A percentile compares a stretch with the other conserved stretches of the same genome.
phyloP scores from a whole-genome alignment of 53 echinoderm and acorn worm species.

The Luidia sarsii region DNA sequence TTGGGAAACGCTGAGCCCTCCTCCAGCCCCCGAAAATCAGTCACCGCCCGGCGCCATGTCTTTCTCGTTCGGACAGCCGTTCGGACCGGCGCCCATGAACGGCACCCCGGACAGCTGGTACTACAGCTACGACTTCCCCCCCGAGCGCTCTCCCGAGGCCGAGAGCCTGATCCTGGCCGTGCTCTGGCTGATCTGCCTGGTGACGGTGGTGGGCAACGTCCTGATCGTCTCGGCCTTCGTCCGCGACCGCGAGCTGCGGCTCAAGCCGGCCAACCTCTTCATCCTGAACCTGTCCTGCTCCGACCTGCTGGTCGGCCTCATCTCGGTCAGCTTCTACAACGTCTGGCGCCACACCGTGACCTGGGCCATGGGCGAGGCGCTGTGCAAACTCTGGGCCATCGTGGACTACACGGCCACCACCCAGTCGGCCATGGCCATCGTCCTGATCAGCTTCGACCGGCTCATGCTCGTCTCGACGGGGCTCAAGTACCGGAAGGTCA shows the following conservation, averaged over 20 bases:
- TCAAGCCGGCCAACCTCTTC: conserved; percentile 57
- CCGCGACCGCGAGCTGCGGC: conserved; percentile 22
- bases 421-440: conserved; percentile 43
- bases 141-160: conserved; percentile 11
- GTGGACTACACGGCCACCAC: conserved; percentile 59
- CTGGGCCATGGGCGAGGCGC: conserved; percentile 55
- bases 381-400: conserved; percentile 50
- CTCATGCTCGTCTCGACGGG: conserved; percentile 58
- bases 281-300: conserved; percentile 55
- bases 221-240: conserved; percentile 41
- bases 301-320: conserved; percentile 46
- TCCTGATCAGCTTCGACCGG: conserved; percentile 58
- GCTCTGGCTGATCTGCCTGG: conserved; percentile 45
- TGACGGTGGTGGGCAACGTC: conserved; percentile 51
- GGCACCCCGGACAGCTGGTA: not conserved
- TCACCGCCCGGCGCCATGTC: not conserved
- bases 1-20: not conserved
- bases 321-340: conserved; percentile 51
- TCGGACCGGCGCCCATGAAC: too few species aligned
- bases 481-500: conserved; percentile 34
- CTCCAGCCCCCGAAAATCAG: not conserved
- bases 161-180: conserved; percentile 37
- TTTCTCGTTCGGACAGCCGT: too few species aligned
- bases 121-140: not conserved
- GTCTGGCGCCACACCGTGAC: conserved; percentile 17